Conservation (phyloP, 1,140 invertebrate genomes). For the Cryptotermes secundus region DNA sequence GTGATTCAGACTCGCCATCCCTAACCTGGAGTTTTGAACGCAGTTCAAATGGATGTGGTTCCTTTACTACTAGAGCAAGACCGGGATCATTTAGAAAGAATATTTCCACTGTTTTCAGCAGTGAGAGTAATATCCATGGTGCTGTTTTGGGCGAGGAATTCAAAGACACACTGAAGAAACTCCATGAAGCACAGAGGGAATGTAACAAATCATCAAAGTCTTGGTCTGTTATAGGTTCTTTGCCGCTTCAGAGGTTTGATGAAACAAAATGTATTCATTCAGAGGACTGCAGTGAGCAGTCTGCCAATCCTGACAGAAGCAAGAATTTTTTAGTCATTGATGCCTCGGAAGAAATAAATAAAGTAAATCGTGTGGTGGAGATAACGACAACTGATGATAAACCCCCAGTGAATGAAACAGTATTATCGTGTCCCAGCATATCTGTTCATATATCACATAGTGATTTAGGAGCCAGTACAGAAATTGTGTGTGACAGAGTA, state of each 20-base stretch:
- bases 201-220: not conserved
- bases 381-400: not conserved
- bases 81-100: not conserved
- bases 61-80: slow-evolving; percentile 24
- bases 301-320: not conserved
- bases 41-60: slow-evolving; percentile 14
- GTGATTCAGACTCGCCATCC: slow-evolving; percentile 47
- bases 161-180: slow-evolving; percentile 55
- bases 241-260: no score
- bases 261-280: not conserved
- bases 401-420: not conserved
- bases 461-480: no score
- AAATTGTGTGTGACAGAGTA: not conserved
- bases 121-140: slow-evolving; percentile 57
- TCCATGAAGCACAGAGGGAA: slow-evolving; percentile 43
- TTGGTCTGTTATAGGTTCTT: no score
- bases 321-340: slow-evolving; percentile 46
- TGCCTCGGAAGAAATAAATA: slow-evolving; percentile 44
- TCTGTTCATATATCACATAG: not conserved
- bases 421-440: not conserved
- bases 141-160: slow-evolving; percentile 55
- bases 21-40: slow-evolving; percentile 31
- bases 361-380: not conserved
- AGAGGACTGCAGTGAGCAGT: not conserved
- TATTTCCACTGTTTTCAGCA: slow-evolving; percentile 48